Evolutionary conservation across 2,797 vertebrate species (phyloP).

Genomic region (Sternarchorhynchus goeldii): DNA sequence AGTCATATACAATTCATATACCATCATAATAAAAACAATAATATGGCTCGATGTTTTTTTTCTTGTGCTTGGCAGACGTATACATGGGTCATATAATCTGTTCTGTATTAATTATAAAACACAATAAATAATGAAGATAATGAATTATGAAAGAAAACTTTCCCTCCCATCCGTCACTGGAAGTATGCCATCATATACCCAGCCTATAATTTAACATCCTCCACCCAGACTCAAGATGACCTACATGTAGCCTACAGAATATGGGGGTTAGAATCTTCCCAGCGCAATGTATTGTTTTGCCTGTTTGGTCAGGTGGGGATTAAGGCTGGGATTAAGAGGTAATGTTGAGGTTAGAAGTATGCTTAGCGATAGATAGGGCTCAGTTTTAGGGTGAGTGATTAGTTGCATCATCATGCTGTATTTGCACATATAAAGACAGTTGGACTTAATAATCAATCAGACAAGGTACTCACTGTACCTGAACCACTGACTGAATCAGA

Average conservation of each 20-base stretch:
- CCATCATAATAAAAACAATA: background rate
- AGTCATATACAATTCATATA: background rate
- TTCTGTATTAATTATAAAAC: constrained; percentile 48
- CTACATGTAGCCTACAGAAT: constrained; percentile 49
- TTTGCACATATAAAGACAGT: too few species aligned
- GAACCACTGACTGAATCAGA: too few species aligned
- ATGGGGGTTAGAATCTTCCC: background rate
- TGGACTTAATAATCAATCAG: too few species aligned
- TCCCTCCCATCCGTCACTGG: constrained; percentile 9
- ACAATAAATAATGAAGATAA: constrained; percentile 39
- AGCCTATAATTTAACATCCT: constrained; percentile 29
- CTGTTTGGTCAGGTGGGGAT: background rate
- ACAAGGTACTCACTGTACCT: too few species aligned
- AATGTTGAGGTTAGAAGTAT: too few species aligned
- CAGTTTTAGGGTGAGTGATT: too few species aligned
- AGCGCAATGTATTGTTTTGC: background rate
- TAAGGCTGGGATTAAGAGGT: too few species aligned
- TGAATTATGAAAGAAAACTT: constrained; percentile 46
- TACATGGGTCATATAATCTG: constrained; percentile 16
- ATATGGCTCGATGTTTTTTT: background rate
- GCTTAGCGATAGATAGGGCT: too few species aligned
- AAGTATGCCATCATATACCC: constrained; percentile 1
- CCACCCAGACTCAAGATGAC: constrained; percentile 40
- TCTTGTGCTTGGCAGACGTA: constrained; percentile 2
- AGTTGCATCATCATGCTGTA: too few species aligned